Conservation (phyloP, 2,113 vertebrate species). For the Nothoprocta perdicaria region DNA sequence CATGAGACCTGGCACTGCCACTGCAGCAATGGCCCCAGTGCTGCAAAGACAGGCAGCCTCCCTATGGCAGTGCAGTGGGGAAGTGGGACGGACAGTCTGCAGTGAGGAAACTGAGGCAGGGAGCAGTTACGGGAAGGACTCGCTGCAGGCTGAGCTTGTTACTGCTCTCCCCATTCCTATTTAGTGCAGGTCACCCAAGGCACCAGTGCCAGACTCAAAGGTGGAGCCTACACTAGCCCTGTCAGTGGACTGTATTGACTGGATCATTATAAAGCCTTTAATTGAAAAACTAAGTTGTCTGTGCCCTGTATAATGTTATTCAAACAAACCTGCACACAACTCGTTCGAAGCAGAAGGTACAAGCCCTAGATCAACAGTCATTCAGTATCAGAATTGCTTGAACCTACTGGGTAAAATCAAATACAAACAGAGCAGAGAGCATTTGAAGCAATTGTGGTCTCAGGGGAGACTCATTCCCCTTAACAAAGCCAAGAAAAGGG, state of each 20-base stretch:
- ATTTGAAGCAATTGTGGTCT: slow-evolving; percentile 13
- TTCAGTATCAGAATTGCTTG: slow-evolving; percentile 27
- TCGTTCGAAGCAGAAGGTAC: slow-evolving; percentile 13
- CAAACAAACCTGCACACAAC: neutral
- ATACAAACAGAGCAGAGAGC: slow-evolving; percentile 48
- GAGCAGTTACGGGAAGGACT: neutral
- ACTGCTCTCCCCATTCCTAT: neutral
- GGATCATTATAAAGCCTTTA: neutral
- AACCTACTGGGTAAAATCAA: slow-evolving; percentile 44
- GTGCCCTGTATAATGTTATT: slow-evolving; percentile 29
- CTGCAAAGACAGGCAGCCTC: neutral
- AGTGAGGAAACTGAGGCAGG: neutral
- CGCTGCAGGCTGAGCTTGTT: neutral
- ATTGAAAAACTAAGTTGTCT: neutral
- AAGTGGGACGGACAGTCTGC: accelerated
- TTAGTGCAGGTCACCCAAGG: neutral
- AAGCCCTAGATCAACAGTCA: slow-evolving; percentile 26
- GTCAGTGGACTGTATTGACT: neutral
- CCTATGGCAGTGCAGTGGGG: neutral
- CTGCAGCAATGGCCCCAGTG: neutral
- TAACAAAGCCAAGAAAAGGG: neutral
- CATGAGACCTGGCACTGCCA: neutral
- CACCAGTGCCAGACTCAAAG: neutral
- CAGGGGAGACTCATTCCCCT: accelerated
- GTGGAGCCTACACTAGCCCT: neutral